Conservation (phyloP, 2,888 invertebrate genomes). For the Troides helena region DNA sequence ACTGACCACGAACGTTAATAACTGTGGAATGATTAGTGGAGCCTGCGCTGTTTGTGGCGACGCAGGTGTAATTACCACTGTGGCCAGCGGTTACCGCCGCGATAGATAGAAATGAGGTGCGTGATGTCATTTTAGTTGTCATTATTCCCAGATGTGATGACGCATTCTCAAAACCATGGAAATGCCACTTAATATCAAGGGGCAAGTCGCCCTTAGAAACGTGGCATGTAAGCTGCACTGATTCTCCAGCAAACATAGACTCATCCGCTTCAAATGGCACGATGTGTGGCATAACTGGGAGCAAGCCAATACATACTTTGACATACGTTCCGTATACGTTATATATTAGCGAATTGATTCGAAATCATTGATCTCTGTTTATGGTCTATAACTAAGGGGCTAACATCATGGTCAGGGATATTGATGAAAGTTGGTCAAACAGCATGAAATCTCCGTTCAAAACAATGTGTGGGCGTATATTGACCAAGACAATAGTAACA, state of each 20-base stretch:
- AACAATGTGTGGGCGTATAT: background rate
- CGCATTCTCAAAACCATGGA: constrained; percentile 81
- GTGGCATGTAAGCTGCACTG: constrained; percentile 82
- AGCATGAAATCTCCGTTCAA: background rate
- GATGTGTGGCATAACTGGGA: constrained; percentile 80
- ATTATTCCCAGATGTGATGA: constrained; percentile 78
- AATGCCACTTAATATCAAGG: constrained; percentile 87
- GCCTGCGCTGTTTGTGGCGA: constrained; percentile 84
- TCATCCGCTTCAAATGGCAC: constrained; percentile 82
- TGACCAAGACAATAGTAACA: background rate
- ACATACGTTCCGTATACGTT: background rate
- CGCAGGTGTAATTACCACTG: constrained; percentile 86
- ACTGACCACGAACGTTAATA: constrained; percentile 85
- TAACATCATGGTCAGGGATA: background rate
- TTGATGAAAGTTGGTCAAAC: background rate
- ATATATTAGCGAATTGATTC: background rate
- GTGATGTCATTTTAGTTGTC: constrained; percentile 81
- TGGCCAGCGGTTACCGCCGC: constrained; percentile 82
- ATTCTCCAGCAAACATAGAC: constrained; percentile 83
- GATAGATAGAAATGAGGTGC: constrained; percentile 84
- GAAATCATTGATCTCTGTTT: background rate
- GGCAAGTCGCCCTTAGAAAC: constrained; percentile 85
- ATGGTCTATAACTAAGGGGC: background rate
- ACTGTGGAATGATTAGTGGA: constrained; percentile 80
- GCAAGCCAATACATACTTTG: constrained; percentile 56